Evolutionary conservation across 2,797 vertebrate genomes (phyloP).

Genomic region (Acrocephalus scirpaceus): DNA sequence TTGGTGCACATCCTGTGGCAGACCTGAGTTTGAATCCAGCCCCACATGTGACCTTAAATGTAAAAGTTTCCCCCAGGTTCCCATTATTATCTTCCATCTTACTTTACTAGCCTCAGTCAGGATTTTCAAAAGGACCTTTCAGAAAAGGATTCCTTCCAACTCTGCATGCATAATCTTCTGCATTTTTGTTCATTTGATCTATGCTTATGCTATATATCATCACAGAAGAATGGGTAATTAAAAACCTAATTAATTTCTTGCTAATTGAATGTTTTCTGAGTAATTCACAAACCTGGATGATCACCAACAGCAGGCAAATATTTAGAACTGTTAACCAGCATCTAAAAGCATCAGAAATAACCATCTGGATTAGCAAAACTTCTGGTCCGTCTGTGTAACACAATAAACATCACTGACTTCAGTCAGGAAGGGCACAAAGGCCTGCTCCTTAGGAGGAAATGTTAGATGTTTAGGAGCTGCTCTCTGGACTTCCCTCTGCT

Average conservation of each 20-base stretch:
- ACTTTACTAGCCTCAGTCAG: not conserved
- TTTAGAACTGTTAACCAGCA: slow-evolving; percentile 56
- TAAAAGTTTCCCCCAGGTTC: not conserved
- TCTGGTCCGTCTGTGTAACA: slow-evolving; percentile 39
- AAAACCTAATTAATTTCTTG: slow-evolving; percentile 19
- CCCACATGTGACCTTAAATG: not conserved
- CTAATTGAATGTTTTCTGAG: slow-evolving; percentile 54
- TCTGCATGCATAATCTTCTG: not conserved
- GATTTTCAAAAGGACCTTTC: not conserved
- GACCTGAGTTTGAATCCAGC: not conserved
- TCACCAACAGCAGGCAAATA: slow-evolving; percentile 51
- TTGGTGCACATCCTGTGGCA: not conserved
- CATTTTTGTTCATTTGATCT: not conserved
- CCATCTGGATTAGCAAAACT: slow-evolving; percentile 62
- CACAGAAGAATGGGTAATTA: slow-evolving; percentile 1
- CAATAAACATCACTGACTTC: slow-evolving; percentile 16
- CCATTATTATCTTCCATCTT: not conserved
- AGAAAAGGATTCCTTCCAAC: not conserved
- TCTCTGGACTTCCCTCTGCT: not conserved
- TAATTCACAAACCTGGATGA: slow-evolving; percentile 44
- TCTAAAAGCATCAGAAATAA: slow-evolving; percentile 61
- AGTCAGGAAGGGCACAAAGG: slow-evolving; percentile 16
- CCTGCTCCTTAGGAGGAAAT: not conserved
- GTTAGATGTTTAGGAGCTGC: not conserved
- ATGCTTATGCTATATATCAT: not conserved